Evolutionary conservation across 2,113 vertebrate species (phyloP).

Genomic region (Anser cygnoides): DNA sequence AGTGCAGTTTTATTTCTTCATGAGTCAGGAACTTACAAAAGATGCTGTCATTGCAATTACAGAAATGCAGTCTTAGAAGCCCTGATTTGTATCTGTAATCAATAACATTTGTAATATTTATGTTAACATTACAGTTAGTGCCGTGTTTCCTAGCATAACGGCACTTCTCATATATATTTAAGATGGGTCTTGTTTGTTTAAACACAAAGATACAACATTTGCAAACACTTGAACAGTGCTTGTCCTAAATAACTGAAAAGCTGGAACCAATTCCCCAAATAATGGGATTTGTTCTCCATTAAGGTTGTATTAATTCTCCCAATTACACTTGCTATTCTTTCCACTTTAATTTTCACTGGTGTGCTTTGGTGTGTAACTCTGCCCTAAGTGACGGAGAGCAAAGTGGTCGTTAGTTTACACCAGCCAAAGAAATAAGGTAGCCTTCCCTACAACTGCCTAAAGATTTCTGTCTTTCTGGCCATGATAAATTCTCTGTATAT

Average conservation of each 20-base stretch:
- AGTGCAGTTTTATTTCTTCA: neutral
- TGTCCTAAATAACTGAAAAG: neutral
- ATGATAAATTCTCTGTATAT: neutral
- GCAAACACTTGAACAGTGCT: neutral
- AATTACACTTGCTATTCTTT: neutral
- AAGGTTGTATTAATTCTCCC: neutral
- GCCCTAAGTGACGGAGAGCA: neutral
- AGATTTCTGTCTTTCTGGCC: neutral
- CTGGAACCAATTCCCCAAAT: neutral
- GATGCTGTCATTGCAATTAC: neutral
- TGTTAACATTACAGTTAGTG: neutral
- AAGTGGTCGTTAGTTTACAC: neutral
- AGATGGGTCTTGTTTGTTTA: neutral
- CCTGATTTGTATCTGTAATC: conserved; percentile 34
- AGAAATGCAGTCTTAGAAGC: neutral
- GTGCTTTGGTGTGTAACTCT: neutral
- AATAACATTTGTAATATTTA: conserved; percentile 36
- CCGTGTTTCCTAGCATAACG: neutral
- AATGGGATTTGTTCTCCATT: neutral
- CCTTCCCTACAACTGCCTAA: neutral
- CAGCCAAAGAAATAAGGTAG: neutral
- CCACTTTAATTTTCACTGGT: neutral
- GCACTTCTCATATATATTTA: neutral
- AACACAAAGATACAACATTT: neutral
- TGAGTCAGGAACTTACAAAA: neutral